These are phyloP conservation scores for Megalops cyprinoides DNA, from an alignment of 2,797 vertebrate species.

Conservation along the genomic window DNA sequence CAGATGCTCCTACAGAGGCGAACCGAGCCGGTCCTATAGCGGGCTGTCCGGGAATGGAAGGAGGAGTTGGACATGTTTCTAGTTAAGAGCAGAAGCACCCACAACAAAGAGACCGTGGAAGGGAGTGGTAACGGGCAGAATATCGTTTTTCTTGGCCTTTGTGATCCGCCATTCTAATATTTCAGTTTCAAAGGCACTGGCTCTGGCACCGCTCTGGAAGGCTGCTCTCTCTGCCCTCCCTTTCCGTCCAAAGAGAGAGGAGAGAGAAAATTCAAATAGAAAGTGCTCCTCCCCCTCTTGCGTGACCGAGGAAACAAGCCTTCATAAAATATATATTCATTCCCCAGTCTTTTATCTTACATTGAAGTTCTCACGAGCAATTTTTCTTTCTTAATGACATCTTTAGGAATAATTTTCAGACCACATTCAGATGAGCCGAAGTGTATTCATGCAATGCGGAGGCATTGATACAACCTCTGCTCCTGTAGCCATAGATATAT, in stretches of 20 bases:
- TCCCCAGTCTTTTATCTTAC: background rate
- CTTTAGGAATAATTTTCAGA: conserved; percentile 2
- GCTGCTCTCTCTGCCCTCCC: conserved; percentile 73
- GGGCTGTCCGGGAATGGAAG: conserved; percentile 59
- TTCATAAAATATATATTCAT: background rate
- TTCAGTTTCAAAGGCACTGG: conserved; percentile 89
- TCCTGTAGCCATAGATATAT: background rate
- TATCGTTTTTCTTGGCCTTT: conserved; percentile 95
- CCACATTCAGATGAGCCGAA: conserved; percentile 17
- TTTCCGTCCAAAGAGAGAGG: conserved; percentile 24
- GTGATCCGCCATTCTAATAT: conserved; percentile 84
- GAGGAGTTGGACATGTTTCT: conserved; percentile 87
- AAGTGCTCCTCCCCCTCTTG: background rate
- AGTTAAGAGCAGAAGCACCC: conserved; percentile 87
- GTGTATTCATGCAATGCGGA: background rate
- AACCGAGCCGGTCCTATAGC: too few species aligned
- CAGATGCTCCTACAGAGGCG: too few species aligned
- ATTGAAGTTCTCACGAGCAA: conserved; percentile 7
- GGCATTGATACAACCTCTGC: conserved; percentile 14
- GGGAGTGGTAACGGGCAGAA: conserved; percentile 74
- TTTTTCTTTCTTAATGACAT: conserved; percentile 14
- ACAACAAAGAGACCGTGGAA: conserved; percentile 83
- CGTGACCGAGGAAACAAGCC: conserved; percentile 7
- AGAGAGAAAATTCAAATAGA: background rate
- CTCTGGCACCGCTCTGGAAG: conserved; percentile 76